A percentile compares a stretch with the other conserved stretches of the same genome.
phyloP scores from a whole-genome alignment of 2,888 invertebrate species.

The Deilephila elpenor region DNA sequence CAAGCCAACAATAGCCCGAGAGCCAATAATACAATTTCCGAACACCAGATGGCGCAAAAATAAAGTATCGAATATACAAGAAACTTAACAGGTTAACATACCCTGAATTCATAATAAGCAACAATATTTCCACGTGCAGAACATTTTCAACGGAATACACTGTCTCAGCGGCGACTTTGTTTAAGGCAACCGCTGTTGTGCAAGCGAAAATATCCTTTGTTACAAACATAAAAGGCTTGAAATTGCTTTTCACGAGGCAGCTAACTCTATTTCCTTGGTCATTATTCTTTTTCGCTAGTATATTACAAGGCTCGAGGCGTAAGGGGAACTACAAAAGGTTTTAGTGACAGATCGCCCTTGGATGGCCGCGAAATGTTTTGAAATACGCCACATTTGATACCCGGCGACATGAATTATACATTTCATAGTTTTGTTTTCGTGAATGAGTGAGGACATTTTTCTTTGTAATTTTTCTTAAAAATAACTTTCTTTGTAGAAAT shows the following conservation, averaged over 20 bases:
- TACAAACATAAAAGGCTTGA: slow-evolving; percentile 39
- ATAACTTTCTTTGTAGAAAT: not conserved
- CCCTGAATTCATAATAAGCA: slow-evolving; percentile 39
- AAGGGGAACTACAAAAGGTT: slow-evolving; percentile 57
- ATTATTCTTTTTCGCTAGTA: slow-evolving; percentile 65
- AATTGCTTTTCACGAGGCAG: slow-evolving; percentile 40
- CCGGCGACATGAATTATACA: slow-evolving; percentile 20
- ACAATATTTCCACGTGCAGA: slow-evolving; percentile 46
- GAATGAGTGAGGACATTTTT: not conserved
- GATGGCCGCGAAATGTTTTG: slow-evolving; percentile 46
- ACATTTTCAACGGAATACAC: slow-evolving; percentile 45
- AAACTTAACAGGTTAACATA: slow-evolving; percentile 28
- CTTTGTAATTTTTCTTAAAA: not conserved
- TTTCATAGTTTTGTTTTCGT: slow-evolving; percentile 16
- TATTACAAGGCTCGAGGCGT: slow-evolving; percentile 51
- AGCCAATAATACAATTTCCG: not conserved
- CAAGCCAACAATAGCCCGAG: not conserved
- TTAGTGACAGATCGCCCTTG: slow-evolving; percentile 57
- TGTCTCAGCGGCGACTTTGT: slow-evolving; percentile 55
- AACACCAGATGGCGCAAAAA: slow-evolving; percentile 20
- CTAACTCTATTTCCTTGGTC: slow-evolving; percentile 62
- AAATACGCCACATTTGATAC: slow-evolving; percentile 39
- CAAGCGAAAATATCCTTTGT: slow-evolving; percentile 47
- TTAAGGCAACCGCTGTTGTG: slow-evolving; percentile 45
- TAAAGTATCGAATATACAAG: slow-evolving; percentile 13